Evolutionary conservation across 2,113 vertebrate genomes (phyloP).

Genomic region (Sphaerodactylus townsendi): DNA sequence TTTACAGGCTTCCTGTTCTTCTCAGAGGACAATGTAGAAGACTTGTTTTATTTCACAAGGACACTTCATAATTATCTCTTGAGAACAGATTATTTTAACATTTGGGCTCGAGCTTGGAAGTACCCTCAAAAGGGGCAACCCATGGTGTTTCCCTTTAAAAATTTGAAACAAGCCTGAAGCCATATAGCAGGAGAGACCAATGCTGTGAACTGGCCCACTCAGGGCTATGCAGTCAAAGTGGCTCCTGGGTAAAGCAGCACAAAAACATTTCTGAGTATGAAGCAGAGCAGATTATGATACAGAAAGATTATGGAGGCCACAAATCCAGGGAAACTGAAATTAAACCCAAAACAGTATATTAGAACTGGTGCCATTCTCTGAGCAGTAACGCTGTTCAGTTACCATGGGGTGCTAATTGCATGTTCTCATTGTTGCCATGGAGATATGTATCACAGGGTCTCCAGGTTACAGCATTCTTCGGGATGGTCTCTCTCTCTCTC

Average conservation of each 20-base stretch:
- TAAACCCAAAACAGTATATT: not conserved
- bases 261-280: too few relatives aligned
- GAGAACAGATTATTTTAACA: not conserved
- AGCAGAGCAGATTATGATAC: too few relatives aligned
- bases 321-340: not conserved
- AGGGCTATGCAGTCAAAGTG: too few relatives aligned
- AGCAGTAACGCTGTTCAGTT: not conserved
- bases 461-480: not conserved
- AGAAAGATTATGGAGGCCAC: not conserved
- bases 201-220: not conserved
- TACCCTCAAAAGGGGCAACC: not conserved
- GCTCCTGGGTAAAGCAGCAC: not conserved
- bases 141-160: not conserved
- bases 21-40: not conserved
- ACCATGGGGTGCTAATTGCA: not conserved
- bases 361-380: not conserved
- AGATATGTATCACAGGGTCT: not conserved
- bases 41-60: not conserved
- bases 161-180: not conserved
- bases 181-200: not conserved
- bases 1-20: not conserved
- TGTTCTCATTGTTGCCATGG: slow-evolving; percentile 9
- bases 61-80: not conserved
- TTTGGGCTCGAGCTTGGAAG: not conserved
- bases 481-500: not conserved